phyloP scores from a whole-genome alignment of 1,140 invertebrate species.

The Leptoteleia sp. region DNA sequence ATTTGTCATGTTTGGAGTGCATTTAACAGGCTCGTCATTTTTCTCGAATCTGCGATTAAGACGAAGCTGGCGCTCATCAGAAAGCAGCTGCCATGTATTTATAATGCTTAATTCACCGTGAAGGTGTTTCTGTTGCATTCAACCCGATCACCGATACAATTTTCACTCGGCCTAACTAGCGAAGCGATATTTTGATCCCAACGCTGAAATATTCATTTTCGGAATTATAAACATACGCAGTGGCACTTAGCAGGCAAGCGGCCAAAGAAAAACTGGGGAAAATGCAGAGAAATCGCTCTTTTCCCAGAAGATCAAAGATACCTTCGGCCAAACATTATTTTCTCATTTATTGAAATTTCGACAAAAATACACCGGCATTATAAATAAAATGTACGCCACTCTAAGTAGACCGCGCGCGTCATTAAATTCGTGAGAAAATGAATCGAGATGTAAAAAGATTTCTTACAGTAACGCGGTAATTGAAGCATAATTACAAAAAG shows the following conservation, averaged over 20 bases:
- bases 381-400: too few relatives aligned
- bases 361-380: too few relatives aligned
- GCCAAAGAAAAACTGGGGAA: too few relatives aligned
- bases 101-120: constrained; percentile 29
- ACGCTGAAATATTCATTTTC: neutral
- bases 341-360: too few relatives aligned
- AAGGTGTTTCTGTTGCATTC: constrained; percentile 39
- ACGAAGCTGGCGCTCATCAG: constrained; percentile 36
- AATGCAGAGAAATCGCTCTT: too few relatives aligned
- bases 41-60: constrained; percentile 54
- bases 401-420: too few relatives aligned
- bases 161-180: constrained; percentile 13
- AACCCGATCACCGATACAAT: constrained; percentile 9
- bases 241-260: neutral
- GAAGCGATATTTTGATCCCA: constrained; percentile 11
- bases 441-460: too few relatives aligned
- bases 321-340: too few relatives aligned
- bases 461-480: too few relatives aligned
- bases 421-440: too few relatives aligned
- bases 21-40: constrained; percentile 52
- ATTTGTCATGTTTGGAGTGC: constrained; percentile 57
- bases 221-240: neutral
- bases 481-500: too few relatives aligned
- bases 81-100: constrained; percentile 55
- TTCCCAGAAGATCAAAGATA: too few relatives aligned